Conservation (phyloP, 2,888 invertebrate genomes). For the Callinectes sapidus region DNA sequence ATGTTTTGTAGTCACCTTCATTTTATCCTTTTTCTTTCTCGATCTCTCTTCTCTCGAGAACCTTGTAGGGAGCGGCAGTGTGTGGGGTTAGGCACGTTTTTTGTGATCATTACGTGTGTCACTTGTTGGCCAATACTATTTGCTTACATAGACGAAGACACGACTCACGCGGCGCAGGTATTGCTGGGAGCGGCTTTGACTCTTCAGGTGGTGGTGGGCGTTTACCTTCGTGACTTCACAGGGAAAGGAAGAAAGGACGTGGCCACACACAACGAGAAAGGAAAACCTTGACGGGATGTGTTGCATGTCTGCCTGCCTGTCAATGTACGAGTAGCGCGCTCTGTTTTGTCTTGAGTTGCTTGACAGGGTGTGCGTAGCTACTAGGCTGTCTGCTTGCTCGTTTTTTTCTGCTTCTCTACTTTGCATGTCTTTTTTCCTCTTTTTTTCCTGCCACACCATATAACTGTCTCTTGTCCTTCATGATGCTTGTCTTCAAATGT, state of each 20-base stretch:
- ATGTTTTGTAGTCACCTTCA: neutral
- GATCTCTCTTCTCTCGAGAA: neutral
- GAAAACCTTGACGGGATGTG: too few relatives aligned
- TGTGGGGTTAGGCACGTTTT: neutral
- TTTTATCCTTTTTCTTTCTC: neutral
- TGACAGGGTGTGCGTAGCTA: neutral
- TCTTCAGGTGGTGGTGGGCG: neutral
- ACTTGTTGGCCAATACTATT: neutral
- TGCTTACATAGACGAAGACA: neutral
- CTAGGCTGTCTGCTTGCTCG: too few relatives aligned
- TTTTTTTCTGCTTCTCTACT: too few relatives aligned
- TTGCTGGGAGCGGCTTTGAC: neutral
- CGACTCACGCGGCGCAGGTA: too few relatives aligned
- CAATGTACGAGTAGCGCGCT: too few relatives aligned
- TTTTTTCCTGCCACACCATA: too few relatives aligned
- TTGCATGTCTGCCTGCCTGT: too few relatives aligned
- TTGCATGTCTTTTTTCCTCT: too few relatives aligned
- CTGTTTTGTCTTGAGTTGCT: neutral
- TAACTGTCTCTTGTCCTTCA: too few relatives aligned
- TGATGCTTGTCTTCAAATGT: too few relatives aligned
- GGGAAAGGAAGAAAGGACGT: neutral
- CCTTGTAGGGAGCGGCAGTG: slow-evolving; percentile 13
- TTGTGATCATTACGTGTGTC: neutral
- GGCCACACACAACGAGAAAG: too few relatives aligned
- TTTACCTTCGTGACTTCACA: neutral